Percentiles rank a stretch among this genome's conserved stretches.
Evolutionary conservation across 2,888 invertebrate species (phyloP).

Genomic region (Scaptomyza polygonia): DNA sequence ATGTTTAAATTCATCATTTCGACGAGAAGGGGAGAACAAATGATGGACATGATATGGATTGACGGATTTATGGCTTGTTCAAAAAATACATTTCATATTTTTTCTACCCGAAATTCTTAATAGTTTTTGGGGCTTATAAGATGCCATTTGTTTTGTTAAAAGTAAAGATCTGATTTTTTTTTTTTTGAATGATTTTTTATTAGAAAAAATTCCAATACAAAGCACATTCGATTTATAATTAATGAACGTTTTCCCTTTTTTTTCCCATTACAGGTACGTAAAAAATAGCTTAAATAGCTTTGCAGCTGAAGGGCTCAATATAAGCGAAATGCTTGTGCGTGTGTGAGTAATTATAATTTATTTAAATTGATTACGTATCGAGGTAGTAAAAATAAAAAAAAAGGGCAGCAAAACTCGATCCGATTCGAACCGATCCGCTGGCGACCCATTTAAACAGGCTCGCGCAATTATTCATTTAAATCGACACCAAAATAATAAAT

Average conservation of each 20-base stretch:
- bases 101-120: conserved; percentile 8
- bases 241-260: conserved; percentile 33
- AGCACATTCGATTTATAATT: conserved; percentile 13
- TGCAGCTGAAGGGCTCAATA: conserved; percentile 14
- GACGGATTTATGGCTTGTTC: conserved; percentile 39
- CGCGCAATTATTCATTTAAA: conserved; percentile 73
- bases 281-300: conserved; percentile 15
- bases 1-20: conserved; percentile 2
- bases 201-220: neutral
- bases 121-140: conserved; percentile 4
- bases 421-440: conserved; percentile 25
- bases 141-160: neutral
- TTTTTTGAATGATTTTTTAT: neutral
- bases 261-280: conserved; percentile 66
- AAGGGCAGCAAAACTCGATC: conserved; percentile 38
- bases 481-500: conserved; percentile 46
- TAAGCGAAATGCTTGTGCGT: conserved; percentile 26
- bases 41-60: conserved; percentile 28
- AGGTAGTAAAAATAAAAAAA: conserved; percentile 12
- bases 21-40: neutral
- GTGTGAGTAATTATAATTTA: conserved; percentile 77
- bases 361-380: conserved; percentile 71
- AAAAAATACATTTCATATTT: conserved; percentile 8
- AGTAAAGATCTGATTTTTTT: neutral
- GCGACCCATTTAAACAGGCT: conserved; percentile 61